These are phyloP conservation scores for Aphis gossypii DNA, from an alignment of 1,140 invertebrate genomes.

Conservation along the genomic window DNA sequence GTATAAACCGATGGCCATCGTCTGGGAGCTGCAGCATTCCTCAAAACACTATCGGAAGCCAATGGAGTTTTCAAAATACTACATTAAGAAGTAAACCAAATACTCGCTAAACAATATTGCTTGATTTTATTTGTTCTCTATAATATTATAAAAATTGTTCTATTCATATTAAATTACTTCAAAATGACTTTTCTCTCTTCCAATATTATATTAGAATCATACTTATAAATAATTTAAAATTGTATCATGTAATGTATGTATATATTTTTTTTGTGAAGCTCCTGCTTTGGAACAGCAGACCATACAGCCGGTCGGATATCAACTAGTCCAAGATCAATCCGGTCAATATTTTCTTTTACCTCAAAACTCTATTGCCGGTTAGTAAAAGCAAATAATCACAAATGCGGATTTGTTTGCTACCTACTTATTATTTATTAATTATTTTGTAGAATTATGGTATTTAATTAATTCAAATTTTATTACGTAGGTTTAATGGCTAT, in stretches of 20 bases:
- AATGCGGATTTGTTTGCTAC: not conserved
- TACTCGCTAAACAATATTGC: not conserved
- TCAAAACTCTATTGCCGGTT: conserved; percentile 51
- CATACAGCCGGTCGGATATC: conserved; percentile 38
- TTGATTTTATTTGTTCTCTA: not conserved
- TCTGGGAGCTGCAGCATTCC: conserved; percentile 35
- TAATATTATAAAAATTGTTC: not conserved
- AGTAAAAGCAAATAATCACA: not conserved
- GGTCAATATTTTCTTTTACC: conserved; percentile 46
- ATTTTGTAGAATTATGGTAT: not conserved
- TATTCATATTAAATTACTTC: not conserved
- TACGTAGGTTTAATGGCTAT: conserved; percentile 42
- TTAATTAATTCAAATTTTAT: not conserved
- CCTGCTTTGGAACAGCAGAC: conserved; percentile 47
- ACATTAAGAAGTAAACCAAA: conserved; percentile 14
- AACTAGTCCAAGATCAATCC: conserved; percentile 50
- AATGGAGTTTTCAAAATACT: conserved; percentile 49
- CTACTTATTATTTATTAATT: not conserved
- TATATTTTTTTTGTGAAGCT: conserved; percentile 26
- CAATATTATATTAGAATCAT: not conserved
- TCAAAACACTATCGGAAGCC: conserved; percentile 46
- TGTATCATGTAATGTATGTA: not conserved
- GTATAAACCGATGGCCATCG: conserved; percentile 46
- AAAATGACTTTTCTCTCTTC: not conserved
- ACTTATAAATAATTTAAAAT: not conserved